Evolutionary conservation across 1,140 invertebrate genomes (phyloP), one percentile per base, ranked within the genome.

Genomic region (Rhyzopertha dominica): DNA sequence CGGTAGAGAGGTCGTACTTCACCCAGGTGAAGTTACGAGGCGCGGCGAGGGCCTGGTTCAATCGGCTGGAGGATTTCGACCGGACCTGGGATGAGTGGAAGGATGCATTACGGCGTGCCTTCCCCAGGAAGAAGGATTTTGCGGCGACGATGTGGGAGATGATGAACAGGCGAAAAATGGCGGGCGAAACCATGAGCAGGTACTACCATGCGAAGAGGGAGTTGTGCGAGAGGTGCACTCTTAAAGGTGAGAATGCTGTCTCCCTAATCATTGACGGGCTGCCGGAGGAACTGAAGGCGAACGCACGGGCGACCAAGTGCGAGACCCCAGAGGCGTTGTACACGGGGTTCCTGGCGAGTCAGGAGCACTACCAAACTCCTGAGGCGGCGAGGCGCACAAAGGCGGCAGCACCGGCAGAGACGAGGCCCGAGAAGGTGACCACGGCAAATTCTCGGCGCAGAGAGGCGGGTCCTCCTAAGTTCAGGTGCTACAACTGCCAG

Each of bases 201-300:
- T 60, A 60, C 32, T 62, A 51, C 51, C 58, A 65, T 34, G 54
- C 57, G 5, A 66, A 66, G 43, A n/a, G 60, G 2, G 51, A 58
- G 2, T 54, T 65, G 51, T 59, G 54, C 12, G 56, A 56, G 26
- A 47, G 54, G 0, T 66, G 64, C 23, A 51, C 59, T n/a, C 9
- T 65, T 12, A 54, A 51, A 14, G 54, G 55, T 8, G 29, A 7
- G 4, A 56, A 54, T 5, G 46, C 28, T 12, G 52, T 67, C 0
- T 66, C 64, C 0, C 61, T 58, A 28, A 55, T 64, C 10, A 65
- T 63, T 24, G 24, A 55, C 23, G 62, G 61, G 0, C 32, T 66
- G 20, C 59, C 64, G 2, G 7, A 9, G 10, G 43, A 48, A 4
- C 19, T 66, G 12, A 61, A 61, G 49, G 36, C 56, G 14, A 61